Conservation (phyloP, 2,888 invertebrate species). For the Plemyria rubiginata region DNA sequence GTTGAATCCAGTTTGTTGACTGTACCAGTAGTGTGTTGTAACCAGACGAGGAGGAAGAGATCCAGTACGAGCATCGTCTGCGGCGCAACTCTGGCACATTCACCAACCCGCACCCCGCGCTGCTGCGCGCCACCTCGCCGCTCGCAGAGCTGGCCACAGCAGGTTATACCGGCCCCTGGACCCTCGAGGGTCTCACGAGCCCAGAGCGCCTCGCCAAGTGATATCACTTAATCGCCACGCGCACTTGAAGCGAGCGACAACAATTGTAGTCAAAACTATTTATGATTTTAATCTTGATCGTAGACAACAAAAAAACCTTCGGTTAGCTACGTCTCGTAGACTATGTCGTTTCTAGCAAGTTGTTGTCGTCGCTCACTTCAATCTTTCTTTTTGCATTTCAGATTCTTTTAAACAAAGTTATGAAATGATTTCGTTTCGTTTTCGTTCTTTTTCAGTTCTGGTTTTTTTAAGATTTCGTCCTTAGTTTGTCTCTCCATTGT, state of each 20-base stretch:
- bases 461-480: conserved; percentile 6
- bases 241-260: conserved; percentile 14
- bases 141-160: conserved; percentile 79
- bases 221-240: conserved; percentile 13
- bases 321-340: too few relatives aligned
- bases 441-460: not conserved
- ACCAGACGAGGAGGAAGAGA: conserved; percentile 52
- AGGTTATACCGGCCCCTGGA: conserved; percentile 57
- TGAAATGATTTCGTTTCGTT: not conserved
- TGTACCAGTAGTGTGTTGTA: conserved; percentile 24
- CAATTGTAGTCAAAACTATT: not conserved
- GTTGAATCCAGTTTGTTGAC: conserved; percentile 5
- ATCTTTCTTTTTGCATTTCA: conserved; percentile 19
- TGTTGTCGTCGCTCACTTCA: conserved; percentile 16
- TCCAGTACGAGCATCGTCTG: conserved; percentile 66
- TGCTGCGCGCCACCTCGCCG: conserved; percentile 71
- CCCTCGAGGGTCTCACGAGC: not conserved
- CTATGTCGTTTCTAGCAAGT: too few relatives aligned
- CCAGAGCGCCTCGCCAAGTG: not conserved
- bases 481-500: not conserved
- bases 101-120: conserved; percentile 76
- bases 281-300: too few relatives aligned
- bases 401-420: conserved; percentile 17
- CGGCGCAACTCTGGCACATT: conserved; percentile 78
- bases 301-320: too few relatives aligned